phyloP scores from a whole-genome alignment of 2,113 vertebrate genomes.

The Rhinopomastus cyanomelas region DNA sequence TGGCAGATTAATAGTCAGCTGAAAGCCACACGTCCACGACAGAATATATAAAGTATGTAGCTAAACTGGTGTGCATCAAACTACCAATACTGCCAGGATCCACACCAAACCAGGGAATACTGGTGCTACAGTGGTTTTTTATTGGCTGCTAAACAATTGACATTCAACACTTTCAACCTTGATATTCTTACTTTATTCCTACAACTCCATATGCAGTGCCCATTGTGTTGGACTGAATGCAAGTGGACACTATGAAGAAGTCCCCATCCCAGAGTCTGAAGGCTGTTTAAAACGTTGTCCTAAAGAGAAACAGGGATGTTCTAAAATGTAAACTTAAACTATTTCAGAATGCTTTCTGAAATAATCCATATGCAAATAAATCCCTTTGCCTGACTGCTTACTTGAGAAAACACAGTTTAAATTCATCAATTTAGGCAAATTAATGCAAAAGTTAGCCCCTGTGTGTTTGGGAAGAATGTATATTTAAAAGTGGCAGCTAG shows the following conservation, averaged over 20 bases:
- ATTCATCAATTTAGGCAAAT: neutral
- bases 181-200: neutral
- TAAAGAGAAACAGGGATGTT: neutral
- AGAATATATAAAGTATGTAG: slow-evolving; percentile 14
- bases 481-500: neutral
- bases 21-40: neutral
- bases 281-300: neutral
- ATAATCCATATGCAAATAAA: neutral
- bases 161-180: neutral
- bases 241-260: neutral
- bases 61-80: slow-evolving; percentile 42
- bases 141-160: neutral
- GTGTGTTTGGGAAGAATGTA: neutral
- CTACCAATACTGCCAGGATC: neutral
- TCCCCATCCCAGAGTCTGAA: neutral
- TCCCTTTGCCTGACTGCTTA: neutral
- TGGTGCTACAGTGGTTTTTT: neutral
- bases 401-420: neutral
- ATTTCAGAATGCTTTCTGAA: neutral
- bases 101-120: no score
- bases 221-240: neutral
- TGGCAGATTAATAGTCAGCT: neutral
- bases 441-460: neutral
- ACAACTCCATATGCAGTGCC: neutral
- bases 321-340: neutral